Evolutionary conservation across 1,140 invertebrate species (phyloP).

Genomic region (Diachasma alloeum): DNA sequence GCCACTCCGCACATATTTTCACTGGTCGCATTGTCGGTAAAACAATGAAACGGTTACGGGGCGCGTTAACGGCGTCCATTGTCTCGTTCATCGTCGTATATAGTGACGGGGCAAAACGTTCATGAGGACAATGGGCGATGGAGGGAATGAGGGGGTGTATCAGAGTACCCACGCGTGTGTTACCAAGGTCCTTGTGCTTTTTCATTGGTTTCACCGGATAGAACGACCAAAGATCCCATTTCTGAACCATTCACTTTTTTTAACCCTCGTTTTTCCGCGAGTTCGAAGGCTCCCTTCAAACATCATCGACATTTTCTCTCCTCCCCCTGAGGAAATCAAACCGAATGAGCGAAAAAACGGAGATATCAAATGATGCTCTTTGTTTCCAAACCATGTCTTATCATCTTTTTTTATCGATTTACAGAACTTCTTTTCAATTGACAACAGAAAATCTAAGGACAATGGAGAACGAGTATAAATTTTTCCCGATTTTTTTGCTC

Average conservation of each 20-base stretch:
- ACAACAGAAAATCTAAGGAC: too few species aligned
- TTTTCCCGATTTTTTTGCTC: background rate
- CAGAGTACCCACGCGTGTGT: conserved; percentile 19
- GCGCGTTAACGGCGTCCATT: conserved; percentile 56
- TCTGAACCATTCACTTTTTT: background rate
- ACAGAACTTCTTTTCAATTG: too few species aligned
- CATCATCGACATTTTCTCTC: background rate
- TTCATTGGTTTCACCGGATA: background rate
- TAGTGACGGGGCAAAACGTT: conserved; percentile 50
- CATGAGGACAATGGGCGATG: conserved; percentile 40
- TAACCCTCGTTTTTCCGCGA: background rate
- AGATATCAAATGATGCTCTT: background rate
- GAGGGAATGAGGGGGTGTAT: background rate
- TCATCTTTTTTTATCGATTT: too few species aligned
- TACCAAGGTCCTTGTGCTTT: background rate
- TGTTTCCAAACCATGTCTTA: background rate
- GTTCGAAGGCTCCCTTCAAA: background rate
- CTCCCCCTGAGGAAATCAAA: background rate
- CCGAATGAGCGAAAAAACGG: background rate
- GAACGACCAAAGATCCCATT: background rate
- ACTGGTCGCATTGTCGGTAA: conserved; percentile 46
- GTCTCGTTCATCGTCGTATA: conserved; percentile 39
- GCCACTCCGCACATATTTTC: conserved; percentile 47
- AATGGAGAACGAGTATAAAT: too few species aligned
- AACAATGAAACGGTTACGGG: conserved; percentile 60